Evolutionary conservation across 1,140 invertebrate species (phyloP).

Genomic region (Hesperophylax magnus): DNA sequence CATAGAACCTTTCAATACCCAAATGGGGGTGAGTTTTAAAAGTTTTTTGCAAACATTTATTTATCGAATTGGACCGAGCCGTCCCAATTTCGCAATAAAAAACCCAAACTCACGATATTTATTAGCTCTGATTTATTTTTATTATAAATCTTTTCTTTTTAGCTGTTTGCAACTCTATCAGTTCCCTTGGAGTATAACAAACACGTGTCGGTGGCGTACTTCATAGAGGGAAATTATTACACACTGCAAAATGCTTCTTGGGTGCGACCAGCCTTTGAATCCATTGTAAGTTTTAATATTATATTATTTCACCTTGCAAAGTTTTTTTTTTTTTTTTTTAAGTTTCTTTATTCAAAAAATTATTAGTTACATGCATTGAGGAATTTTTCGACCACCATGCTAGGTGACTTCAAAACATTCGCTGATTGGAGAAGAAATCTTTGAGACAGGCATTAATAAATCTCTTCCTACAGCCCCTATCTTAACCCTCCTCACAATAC

Average conservation of each 20-base stretch:
- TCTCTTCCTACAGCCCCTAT: no score
- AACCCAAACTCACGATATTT: not conserved
- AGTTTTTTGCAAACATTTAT: not conserved
- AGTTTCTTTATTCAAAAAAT: no score
- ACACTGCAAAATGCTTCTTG: constrained; percentile 64
- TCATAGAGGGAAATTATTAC: constrained; percentile 68
- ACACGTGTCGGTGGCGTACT: constrained; percentile 65
- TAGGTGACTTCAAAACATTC: no score
- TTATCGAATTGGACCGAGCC: not conserved
- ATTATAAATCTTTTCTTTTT: constrained; percentile 30
- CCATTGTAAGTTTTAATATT: constrained; percentile 59
- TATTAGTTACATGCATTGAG: no score
- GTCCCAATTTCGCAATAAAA: not conserved
- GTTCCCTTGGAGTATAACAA: constrained; percentile 62
- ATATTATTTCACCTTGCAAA: no score
- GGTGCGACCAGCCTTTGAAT: constrained; percentile 63
- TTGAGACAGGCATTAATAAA: no score
- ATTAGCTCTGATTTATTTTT: not conserved
- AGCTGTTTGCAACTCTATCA: constrained; percentile 66
- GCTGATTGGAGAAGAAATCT: no score
- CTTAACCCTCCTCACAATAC: no score
- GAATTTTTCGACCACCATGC: no score
- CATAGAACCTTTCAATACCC: constrained; percentile 63
- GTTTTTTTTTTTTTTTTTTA: no score
- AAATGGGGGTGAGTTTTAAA: constrained; percentile 65